Evolutionary conservation across 2,888 invertebrate species (phyloP).

Genomic region (Argyresthia albistria): DNA sequence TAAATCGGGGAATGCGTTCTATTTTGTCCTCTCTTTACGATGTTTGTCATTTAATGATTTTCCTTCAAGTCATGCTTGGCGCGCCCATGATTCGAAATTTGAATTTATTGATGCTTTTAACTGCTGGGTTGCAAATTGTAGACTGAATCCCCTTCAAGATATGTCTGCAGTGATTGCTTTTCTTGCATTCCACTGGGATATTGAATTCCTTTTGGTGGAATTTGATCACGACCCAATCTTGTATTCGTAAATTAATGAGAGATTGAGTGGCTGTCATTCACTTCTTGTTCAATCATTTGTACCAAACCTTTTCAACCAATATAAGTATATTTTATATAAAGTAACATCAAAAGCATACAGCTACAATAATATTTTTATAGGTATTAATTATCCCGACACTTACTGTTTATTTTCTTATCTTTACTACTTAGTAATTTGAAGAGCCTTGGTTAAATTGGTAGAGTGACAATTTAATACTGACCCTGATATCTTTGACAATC

Average conservation of each 20-base stretch:
- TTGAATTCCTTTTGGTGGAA: too few species aligned
- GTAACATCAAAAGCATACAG: too few species aligned
- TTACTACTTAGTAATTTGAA: too few species aligned
- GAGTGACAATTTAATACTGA: constrained; percentile 19
- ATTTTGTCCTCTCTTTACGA: constrained; percentile 65
- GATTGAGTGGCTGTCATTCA: too few species aligned
- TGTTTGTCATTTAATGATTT: constrained; percentile 59
- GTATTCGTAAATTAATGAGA: too few species aligned
- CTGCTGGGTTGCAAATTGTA: constrained; percentile 1
- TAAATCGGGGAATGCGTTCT: constrained; percentile 62
- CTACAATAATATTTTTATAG: too few species aligned
- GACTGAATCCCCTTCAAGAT: neutral
- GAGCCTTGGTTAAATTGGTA: neutral
- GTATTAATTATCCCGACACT: too few species aligned
- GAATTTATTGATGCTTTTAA: constrained; percentile 40
- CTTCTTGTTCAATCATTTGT: too few species aligned
- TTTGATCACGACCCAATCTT: too few species aligned
- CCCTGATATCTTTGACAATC: constrained; percentile 33
- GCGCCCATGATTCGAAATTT: constrained; percentile 41
- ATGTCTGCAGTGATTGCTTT: neutral
- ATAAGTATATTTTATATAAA: too few species aligned
- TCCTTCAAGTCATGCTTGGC: constrained; percentile 26
- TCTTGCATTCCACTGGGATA: neutral
- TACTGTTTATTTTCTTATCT: too few species aligned
- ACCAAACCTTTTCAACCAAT: too few species aligned